Conservation (phyloP, 2,113 vertebrate species). For the Lophochroa leadbeateri region DNA sequence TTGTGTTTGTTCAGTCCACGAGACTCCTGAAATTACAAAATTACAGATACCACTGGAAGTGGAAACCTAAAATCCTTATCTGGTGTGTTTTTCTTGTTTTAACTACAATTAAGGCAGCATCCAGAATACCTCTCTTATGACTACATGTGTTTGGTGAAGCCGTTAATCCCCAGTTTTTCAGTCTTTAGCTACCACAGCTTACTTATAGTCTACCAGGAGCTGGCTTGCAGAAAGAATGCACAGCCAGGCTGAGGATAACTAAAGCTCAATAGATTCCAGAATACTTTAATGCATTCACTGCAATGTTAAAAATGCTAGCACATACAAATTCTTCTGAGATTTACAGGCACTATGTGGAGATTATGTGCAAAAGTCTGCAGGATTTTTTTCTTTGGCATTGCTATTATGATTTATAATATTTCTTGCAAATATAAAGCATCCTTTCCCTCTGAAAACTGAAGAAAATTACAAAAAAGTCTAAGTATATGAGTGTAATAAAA, state of each 20-base stretch:
- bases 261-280: constrained; percentile 26
- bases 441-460: constrained; percentile 57
- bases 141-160: not conserved
- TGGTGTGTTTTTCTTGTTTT: not conserved
- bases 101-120: not conserved
- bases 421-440: constrained; percentile 79
- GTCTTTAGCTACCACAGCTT: not conserved
- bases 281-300: not conserved
- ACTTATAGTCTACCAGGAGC: not conserved
- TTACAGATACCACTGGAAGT: not conserved
- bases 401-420: constrained; percentile 70
- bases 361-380: constrained; percentile 79
- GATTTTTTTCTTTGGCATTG: constrained; percentile 28
- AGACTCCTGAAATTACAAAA: not conserved
- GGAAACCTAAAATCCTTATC: not conserved
- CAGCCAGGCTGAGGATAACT: not conserved
- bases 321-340: constrained; percentile 33
- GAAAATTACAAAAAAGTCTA: constrained; percentile 53
- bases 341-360: constrained; percentile 73
- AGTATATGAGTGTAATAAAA: constrained; percentile 37
- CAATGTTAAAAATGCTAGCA: not conserved
- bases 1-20: not conserved
- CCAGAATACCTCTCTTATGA: not conserved
- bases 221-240: not conserved
- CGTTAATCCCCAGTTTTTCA: not conserved